These are phyloP conservation scores for Gobionotothen gibberifrons DNA, from an alignment of 2,797 vertebrate species.

Conservation along the genomic window DNA sequence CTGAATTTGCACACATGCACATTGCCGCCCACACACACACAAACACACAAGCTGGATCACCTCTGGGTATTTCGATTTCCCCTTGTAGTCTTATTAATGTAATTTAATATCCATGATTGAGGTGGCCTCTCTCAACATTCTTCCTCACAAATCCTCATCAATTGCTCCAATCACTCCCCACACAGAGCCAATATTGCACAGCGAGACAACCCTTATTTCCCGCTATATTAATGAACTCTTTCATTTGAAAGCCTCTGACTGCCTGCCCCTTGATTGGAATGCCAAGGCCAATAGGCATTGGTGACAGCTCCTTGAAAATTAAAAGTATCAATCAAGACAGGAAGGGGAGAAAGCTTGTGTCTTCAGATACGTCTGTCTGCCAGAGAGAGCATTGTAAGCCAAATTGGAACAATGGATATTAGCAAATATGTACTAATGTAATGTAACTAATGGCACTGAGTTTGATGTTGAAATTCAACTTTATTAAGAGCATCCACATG, in stretches of 20 bases:
- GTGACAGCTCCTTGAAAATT: slow-evolving; percentile 79
- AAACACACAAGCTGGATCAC: slow-evolving; percentile 34
- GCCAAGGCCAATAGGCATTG: slow-evolving; percentile 64
- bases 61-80: slow-evolving; percentile 54
- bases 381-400: neutral
- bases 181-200: slow-evolving; percentile 63
- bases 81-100: slow-evolving; percentile 63
- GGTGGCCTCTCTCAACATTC: slow-evolving; percentile 41
- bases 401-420: slow-evolving; percentile 22
- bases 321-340: slow-evolving; percentile 79
- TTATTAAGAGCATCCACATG: neutral
- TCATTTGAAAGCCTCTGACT: slow-evolving; percentile 77
- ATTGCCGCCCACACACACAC: neutral
- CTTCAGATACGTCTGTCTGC: slow-evolving; percentile 29
- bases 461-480: no score
- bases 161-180: slow-evolving; percentile 72
- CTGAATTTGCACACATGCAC: slow-evolving; percentile 27
- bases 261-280: slow-evolving; percentile 69
- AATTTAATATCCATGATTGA: slow-evolving; percentile 73
- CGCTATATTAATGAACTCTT: slow-evolving; percentile 78
- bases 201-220: slow-evolving; percentile 72
- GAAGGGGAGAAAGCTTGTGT: slow-evolving; percentile 15
- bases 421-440: slow-evolving; percentile 24
- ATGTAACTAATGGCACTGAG: neutral
- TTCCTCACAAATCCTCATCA: slow-evolving; percentile 75